phyloP scores from a whole-genome alignment of 1,140 invertebrate species.

The Orius insidiosus region DNA sequence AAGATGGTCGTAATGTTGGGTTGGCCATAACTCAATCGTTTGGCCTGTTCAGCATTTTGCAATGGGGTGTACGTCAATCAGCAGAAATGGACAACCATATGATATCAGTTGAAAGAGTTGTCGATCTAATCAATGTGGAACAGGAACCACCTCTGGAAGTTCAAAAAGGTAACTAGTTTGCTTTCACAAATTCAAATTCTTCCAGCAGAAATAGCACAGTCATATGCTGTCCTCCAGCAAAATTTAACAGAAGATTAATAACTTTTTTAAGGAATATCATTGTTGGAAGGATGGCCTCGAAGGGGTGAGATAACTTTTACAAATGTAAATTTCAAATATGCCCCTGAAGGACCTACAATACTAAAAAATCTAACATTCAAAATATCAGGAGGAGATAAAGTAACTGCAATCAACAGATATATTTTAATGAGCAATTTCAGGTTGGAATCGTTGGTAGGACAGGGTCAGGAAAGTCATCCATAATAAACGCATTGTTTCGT shows the following conservation, averaged over 20 bases:
- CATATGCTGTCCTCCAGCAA: too few relatives aligned
- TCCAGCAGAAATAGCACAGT: too few relatives aligned
- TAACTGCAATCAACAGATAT: too few relatives aligned
- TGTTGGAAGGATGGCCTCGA: slow-evolving; percentile 45
- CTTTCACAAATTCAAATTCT: too few relatives aligned
- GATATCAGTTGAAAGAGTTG: slow-evolving; percentile 59
- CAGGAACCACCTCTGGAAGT: slow-evolving; percentile 30
- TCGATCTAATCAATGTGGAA: slow-evolving; percentile 52
- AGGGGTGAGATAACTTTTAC: slow-evolving; percentile 45
- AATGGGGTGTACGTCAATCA: slow-evolving; percentile 63
- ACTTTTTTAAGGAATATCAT: slow-evolving; percentile 28
- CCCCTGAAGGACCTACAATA: slow-evolving; percentile 27
- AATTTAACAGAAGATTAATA: neutral
- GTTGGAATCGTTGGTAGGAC: slow-evolving; percentile 37
- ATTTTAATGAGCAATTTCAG: slow-evolving; percentile 23
- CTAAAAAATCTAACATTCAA: slow-evolving; percentile 33
- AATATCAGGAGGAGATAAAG: slow-evolving; percentile 32
- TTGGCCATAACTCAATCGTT: slow-evolving; percentile 70
- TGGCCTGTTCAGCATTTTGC: slow-evolving; percentile 60
- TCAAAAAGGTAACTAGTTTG: too few relatives aligned
- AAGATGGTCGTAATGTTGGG: slow-evolving; percentile 46
- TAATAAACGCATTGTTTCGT: slow-evolving; percentile 32
- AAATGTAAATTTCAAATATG: slow-evolving; percentile 39
- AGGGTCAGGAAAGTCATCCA: slow-evolving; percentile 34
- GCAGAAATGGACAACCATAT: slow-evolving; percentile 54